A percentile compares a stretch with the other conserved stretches of the same genome.
These are phyloP conservation scores for Plecotus auritus DNA, from an alignment of 2,113 vertebrate species.

Conservation along the genomic window DNA sequence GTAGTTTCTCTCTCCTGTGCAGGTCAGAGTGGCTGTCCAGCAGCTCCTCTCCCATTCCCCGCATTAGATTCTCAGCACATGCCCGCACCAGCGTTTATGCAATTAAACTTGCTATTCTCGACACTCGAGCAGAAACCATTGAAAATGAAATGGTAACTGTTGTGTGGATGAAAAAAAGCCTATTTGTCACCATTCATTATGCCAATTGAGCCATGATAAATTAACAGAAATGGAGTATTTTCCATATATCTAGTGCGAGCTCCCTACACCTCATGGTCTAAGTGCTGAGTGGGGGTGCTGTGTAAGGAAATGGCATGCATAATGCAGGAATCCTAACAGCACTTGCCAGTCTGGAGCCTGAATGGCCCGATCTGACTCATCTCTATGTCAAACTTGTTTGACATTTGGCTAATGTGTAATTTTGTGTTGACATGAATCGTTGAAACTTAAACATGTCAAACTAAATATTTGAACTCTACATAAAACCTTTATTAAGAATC, in stretches of 20 bases:
- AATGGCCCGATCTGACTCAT: slow-evolving; percentile 62
- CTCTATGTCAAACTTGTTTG: slow-evolving; percentile 67
- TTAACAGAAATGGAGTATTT: slow-evolving; percentile 65
- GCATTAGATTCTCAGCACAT: slow-evolving; percentile 24
- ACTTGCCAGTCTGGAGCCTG: slow-evolving; percentile 59
- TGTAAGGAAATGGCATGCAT: slow-evolving; percentile 56
- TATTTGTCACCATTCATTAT: slow-evolving; percentile 77
- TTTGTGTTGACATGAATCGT: slow-evolving; percentile 75
- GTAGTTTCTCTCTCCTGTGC: neutral
- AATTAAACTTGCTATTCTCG: slow-evolving; percentile 73
- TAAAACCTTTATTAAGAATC: slow-evolving; percentile 58
- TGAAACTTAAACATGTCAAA: slow-evolving; percentile 70
- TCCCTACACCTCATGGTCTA: slow-evolving; percentile 31
- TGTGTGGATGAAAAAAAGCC: slow-evolving; percentile 51
- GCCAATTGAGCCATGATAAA: slow-evolving; percentile 74
- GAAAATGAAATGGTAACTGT: slow-evolving; percentile 64
- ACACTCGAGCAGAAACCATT: slow-evolving; percentile 64
- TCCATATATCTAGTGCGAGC: slow-evolving; percentile 41
- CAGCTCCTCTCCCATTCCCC: neutral
- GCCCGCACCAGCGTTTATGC: slow-evolving; percentile 1
- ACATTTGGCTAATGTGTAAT: slow-evolving; percentile 74
- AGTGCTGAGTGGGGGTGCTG: slow-evolving; percentile 33
- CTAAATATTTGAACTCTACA: slow-evolving; percentile 65
- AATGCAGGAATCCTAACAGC: slow-evolving; percentile 47
- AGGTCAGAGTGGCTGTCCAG: neutral